phyloP scores from a whole-genome alignment of 2,888 invertebrate genomes.

The Falcaria lacertinaria region DNA sequence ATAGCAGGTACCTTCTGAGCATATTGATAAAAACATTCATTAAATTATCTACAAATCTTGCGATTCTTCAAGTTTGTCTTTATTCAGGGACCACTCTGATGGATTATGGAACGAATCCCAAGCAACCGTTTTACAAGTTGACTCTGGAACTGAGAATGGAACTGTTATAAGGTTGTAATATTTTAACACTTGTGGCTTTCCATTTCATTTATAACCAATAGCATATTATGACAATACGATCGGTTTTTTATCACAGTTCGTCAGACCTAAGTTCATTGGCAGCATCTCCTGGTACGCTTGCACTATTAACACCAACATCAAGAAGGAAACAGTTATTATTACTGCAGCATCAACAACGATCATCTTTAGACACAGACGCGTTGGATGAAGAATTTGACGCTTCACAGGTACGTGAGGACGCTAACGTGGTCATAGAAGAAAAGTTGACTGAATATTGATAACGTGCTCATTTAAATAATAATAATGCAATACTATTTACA shows the following conservation, averaged over 20 bases:
- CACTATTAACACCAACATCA: slow-evolving; percentile 87
- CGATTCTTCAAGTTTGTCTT: too few relatives aligned
- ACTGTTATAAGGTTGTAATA: slow-evolving; percentile 72
- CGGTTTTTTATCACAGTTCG: slow-evolving; percentile 50
- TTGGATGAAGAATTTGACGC: slow-evolving; percentile 85
- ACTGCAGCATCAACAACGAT: slow-evolving; percentile 91
- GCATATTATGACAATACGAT: too few relatives aligned
- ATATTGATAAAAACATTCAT: neutral
- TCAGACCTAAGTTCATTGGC: slow-evolving; percentile 75
- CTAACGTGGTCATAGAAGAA: too few relatives aligned
- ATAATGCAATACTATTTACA: slow-evolving; percentile 27
- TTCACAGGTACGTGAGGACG: slow-evolving; percentile 82
- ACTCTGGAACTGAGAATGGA: slow-evolving; percentile 83
- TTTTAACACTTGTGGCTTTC: neutral
- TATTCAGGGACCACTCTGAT: slow-evolving; percentile 87
- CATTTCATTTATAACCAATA: too few relatives aligned
- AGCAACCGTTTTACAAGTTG: slow-evolving; percentile 88
- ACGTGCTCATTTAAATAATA: too few relatives aligned
- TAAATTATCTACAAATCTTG: too few relatives aligned
- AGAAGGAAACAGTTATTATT: slow-evolving; percentile 87
- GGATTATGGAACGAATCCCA: slow-evolving; percentile 95
- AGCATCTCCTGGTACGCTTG: slow-evolving; percentile 76
- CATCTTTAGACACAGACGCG: slow-evolving; percentile 91
- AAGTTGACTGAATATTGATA: too few relatives aligned
- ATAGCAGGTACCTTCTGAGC: slow-evolving; percentile 64